These are phyloP conservation scores for Peromyscus nudipes DNA, from an alignment of 2,797 vertebrate genomes.

Conservation along the genomic window DNA sequence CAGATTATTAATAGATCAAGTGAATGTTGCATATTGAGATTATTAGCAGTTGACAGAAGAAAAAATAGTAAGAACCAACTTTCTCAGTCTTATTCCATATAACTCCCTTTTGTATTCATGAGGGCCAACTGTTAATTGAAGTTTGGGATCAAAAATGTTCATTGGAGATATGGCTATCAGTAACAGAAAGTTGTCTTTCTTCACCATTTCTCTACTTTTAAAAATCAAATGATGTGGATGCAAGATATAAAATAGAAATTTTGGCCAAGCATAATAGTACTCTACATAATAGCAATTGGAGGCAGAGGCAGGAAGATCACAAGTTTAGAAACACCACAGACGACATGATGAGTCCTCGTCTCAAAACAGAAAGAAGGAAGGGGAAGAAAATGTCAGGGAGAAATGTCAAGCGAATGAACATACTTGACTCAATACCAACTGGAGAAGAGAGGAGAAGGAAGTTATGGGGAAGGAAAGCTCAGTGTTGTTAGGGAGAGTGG, in stretches of 20 bases:
- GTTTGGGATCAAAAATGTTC: background rate
- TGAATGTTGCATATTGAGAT: background rate
- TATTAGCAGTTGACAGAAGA: conserved; percentile 4
- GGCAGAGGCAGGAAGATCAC: background rate
- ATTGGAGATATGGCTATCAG: background rate
- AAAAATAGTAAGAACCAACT: conserved; percentile 12
- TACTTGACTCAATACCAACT: background rate
- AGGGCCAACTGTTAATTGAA: conserved; percentile 31
- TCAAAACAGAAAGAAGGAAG: background rate
- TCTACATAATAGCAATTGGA: background rate
- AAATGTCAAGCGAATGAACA: background rate
- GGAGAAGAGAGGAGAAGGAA: background rate
- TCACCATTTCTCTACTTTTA: background rate
- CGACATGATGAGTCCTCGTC: background rate
- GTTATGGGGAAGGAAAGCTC: background rate
- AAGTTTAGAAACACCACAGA: background rate
- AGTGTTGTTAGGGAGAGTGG: background rate
- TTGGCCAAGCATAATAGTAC: too few species aligned
- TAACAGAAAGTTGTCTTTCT: conserved; percentile 33
- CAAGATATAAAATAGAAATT: conserved; percentile 16
- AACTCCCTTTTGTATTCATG: conserved; percentile 41
- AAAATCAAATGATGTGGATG: conserved; percentile 6
- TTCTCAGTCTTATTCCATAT: conserved; percentile 19
- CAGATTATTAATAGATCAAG: background rate
- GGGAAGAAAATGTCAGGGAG: background rate